A percentile compares a stretch with the other conserved stretches of the same genome.
Evolutionary conservation across 2,888 invertebrate species (phyloP).

Genomic region (Diogma glabrata): DNA sequence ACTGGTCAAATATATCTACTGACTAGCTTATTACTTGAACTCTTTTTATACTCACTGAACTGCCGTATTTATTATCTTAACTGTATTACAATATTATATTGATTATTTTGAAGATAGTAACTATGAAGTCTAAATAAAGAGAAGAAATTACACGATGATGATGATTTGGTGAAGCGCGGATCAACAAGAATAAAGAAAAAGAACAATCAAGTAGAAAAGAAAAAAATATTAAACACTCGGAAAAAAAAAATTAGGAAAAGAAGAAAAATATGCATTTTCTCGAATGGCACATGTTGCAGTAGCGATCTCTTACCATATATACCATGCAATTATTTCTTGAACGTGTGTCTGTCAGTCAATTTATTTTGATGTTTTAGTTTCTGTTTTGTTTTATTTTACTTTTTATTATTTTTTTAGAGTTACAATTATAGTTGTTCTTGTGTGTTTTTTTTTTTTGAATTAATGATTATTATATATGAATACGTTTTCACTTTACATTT

Average conservation of each 20-base stretch:
- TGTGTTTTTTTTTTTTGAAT: background rate
- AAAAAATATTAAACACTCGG: constrained; percentile 6
- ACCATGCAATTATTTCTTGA: constrained; percentile 12
- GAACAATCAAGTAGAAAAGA: background rate
- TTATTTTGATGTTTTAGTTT: constrained; percentile 9
- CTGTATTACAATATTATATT: no score
- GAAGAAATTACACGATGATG: no score
- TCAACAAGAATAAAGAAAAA: constrained; percentile 1
- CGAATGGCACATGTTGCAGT: constrained; percentile 13
- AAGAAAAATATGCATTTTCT: constrained; percentile 9
- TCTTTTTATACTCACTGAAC: no score
- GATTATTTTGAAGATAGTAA: no score
- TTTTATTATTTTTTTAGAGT: no score
- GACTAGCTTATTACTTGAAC: no score
- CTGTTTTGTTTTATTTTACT: background rate
- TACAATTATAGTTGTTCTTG: constrained; percentile 6
- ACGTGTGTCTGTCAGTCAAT: constrained; percentile 13
- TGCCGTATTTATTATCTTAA: no score
- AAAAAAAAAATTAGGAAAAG: constrained; percentile 4
- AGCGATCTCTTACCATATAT: constrained; percentile 11
- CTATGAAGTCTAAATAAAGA: no score
- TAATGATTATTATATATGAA: constrained; percentile 8
- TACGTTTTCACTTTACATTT: constrained; percentile 4
- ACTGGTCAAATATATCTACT: no score
- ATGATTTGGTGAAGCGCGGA: constrained; percentile 5